Conservation (phyloP, 2,797 vertebrate species). For the Mycteria americana region DNA sequence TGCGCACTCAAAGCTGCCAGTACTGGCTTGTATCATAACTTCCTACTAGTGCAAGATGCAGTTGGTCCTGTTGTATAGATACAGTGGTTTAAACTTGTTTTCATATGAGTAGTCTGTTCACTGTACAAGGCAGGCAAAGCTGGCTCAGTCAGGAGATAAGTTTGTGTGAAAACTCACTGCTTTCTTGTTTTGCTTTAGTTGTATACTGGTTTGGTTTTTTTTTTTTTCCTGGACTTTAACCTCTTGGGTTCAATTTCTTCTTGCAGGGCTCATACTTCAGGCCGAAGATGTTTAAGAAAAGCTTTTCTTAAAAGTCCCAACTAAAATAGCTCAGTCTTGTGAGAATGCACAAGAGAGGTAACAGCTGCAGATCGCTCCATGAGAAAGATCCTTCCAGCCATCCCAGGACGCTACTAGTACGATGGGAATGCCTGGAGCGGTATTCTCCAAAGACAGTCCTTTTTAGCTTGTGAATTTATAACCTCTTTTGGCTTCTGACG, state of each 20-base stretch:
- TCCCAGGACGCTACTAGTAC: background rate
- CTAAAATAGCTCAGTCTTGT: background rate
- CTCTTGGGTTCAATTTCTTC: background rate
- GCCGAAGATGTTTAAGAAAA: background rate
- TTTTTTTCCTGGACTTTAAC: background rate
- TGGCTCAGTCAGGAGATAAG: background rate
- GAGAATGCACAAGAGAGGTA: background rate
- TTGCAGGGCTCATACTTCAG: background rate
- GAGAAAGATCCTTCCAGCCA: background rate
- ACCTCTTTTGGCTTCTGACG: background rate
- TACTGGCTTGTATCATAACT: background rate
- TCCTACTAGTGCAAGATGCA: background rate
- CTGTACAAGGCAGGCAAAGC: background rate
- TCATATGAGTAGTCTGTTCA: background rate
- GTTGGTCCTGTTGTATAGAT: background rate
- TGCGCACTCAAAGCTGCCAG: rapidly evolving
- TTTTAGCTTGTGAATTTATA: background rate
- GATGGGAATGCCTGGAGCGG: background rate
- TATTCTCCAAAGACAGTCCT: background rate
- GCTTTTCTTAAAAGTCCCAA: background rate
- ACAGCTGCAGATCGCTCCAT: background rate
- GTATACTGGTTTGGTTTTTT: background rate
- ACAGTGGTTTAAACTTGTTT: background rate
- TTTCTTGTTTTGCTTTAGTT: background rate
- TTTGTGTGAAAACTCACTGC: background rate